Base-by-base conservation (phyloP, 35 echinoderm and acorn worm species). In the Strongylocentrotus purpuratus region DNA sequence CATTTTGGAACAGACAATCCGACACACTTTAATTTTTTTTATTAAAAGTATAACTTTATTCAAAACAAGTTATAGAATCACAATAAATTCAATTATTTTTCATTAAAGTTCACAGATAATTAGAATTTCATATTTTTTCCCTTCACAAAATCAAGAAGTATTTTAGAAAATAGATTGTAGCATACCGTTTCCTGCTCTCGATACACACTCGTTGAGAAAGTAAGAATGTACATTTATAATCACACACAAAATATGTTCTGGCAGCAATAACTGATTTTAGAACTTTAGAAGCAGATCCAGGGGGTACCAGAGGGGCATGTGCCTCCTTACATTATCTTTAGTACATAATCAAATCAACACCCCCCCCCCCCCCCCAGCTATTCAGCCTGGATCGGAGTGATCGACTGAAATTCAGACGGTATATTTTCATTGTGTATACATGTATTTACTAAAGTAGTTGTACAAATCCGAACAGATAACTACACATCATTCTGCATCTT, bases 41-140 rank as follows among this genome's bases (percentile, higher is more conserved):
- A 70, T 70, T 70, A 70, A 70, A 70, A 70, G 61, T 70, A 70
- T 70, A 70, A 70, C 20, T 70, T 70, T 70, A 70, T 70, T 70
- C 61, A 25, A 18, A 65, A 65, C 60, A 22, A 22, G 15, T 4
- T 1, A 50, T 12, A 50, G 61, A 70, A 70, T 70, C 61, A 70
- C 17, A 5, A 18, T 20, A 70, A 22, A 70, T 18, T 20, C 15
- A 70, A 70, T 70, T 10, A 10, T 5, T 10, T 50, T 70, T 70
- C 61, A 70, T 70, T 22, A 13, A 50, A 18, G 2, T 70, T 70
- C 61, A 70, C 15, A 70, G 25, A 18, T 20, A 70, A 22, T 6
- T 22, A 70, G 15, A 70, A 22, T 70, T 50, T 70, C 15, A 70
- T 18, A 70, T 18, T 22, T 25, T 22, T 25, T 70, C 61, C 61